Percentiles rank a stretch among this genome's conserved stretches.
Evolutionary conservation across 2,797 vertebrate species (phyloP).

Genomic region (Bucorvus abyssinicus): DNA sequence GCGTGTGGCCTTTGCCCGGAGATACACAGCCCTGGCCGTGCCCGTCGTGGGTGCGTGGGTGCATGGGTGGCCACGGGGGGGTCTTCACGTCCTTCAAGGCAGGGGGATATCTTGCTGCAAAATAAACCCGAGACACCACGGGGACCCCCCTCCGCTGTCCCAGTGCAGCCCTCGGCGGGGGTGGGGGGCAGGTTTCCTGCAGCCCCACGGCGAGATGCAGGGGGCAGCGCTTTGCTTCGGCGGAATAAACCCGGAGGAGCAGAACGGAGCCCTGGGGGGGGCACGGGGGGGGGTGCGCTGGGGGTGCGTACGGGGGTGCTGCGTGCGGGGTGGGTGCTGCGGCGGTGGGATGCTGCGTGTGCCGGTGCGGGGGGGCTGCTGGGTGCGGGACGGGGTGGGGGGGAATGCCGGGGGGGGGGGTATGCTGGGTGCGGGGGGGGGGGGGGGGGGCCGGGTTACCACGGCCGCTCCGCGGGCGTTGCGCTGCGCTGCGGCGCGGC

Average conservation of each 20-base stretch:
- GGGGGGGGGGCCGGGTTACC: background rate
- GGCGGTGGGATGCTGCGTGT: too few species aligned
- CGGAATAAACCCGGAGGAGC: background rate
- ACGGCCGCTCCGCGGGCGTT: background rate
- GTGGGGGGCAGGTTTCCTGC: too few species aligned
- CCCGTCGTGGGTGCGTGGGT: background rate
- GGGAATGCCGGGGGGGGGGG: background rate
- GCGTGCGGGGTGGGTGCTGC: background rate
- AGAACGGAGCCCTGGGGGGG: background rate
- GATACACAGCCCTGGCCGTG: background rate
- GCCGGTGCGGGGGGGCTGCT: background rate
- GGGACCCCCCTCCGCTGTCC: too few species aligned
- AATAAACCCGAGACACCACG: background rate
- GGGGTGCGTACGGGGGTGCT: background rate
- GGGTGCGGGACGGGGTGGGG: fast-evolving
- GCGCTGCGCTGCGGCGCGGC: background rate
- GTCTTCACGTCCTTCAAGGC: background rate
- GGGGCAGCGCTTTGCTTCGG: background rate
- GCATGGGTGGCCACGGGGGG: fast-evolving
- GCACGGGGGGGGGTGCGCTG: background rate
- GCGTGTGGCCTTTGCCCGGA: background rate
- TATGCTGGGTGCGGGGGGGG: too few species aligned
- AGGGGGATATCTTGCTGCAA: background rate
- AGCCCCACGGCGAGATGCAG: background rate
- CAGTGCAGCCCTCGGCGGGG: too few species aligned